Conservation (phyloP, 2,888 invertebrate species). For the Leptinotarsa tumamoca region DNA sequence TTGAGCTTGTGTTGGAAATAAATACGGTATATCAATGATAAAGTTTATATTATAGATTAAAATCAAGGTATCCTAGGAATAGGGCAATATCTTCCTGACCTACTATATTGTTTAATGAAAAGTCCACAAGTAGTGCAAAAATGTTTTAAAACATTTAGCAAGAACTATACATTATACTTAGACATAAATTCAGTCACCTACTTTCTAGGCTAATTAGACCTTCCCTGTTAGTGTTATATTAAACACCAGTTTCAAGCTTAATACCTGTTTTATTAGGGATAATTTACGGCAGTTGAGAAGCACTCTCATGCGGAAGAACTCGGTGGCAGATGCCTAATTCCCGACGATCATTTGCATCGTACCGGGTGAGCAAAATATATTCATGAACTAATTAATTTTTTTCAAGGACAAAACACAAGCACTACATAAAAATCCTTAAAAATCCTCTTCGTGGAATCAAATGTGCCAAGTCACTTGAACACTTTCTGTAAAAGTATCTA, state of each 20-base stretch:
- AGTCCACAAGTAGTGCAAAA: too few relatives aligned
- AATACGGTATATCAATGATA: too few relatives aligned
- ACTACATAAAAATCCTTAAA: too few relatives aligned
- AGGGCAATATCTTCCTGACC: neutral
- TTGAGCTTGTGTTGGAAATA: too few relatives aligned
- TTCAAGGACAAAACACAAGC: too few relatives aligned
- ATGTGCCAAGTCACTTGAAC: too few relatives aligned
- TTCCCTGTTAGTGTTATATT: slow-evolving; percentile 45
- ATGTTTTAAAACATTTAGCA: neutral
- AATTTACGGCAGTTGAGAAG: slow-evolving; percentile 42
- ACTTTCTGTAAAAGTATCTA: too few relatives aligned
- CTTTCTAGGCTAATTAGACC: slow-evolving; percentile 44
- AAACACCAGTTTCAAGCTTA: slow-evolving; percentile 42
- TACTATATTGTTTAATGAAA: too few relatives aligned
- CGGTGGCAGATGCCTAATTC: neutral
- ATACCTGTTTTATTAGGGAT: slow-evolving; percentile 46
- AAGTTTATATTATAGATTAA: too few relatives aligned
- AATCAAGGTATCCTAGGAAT: neutral
- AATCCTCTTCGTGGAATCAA: too few relatives aligned
- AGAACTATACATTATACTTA: slow-evolving; percentile 45
- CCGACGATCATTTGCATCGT: neutral
- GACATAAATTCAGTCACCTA: slow-evolving; percentile 44
- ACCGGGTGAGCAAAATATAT: too few relatives aligned
- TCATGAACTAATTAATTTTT: too few relatives aligned
- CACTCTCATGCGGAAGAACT: slow-evolving; percentile 18